Conservation (phyloP, 2,113 vertebrate genomes). For the Lates calcarifer region DNA sequence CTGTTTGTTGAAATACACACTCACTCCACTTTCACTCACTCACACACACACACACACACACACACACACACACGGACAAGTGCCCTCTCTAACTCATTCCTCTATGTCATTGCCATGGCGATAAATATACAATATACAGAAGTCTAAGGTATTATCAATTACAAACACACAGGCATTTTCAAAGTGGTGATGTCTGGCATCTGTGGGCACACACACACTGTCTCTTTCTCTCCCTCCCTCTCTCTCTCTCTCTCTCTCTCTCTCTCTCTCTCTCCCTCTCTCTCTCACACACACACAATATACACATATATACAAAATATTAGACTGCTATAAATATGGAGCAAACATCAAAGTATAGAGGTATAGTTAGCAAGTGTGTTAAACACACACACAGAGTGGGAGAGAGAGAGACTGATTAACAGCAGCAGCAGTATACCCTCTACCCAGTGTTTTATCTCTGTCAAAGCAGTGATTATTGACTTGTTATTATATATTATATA, state of each 20-base stretch:
- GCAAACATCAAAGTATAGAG: background rate
- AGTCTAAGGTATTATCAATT: background rate
- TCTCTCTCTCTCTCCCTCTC: no score
- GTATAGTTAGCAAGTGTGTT: background rate
- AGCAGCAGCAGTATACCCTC: no score
- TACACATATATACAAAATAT: background rate
- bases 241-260: no score
- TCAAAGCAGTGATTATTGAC: background rate
- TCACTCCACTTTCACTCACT: background rate
- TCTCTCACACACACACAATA: no score
- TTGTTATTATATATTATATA: no score
- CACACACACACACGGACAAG: background rate
- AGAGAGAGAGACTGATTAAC: background rate
- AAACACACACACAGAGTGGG: background rate
- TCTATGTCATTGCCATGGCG: constrained; percentile 13
- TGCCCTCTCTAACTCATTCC: constrained; percentile 9
- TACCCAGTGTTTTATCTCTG: background rate
- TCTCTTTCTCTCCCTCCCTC: no score
- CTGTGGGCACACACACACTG: background rate
- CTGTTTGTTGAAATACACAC: constrained; percentile 40
- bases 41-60: constrained; percentile 3
- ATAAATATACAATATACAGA: constrained; percentile 17
- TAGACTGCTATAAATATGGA: no score
- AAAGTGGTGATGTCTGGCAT: background rate
- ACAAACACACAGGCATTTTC: background rate